Conservation (phyloP, 2,113 vertebrate species). For the Melanostigma gelatinosum region DNA sequence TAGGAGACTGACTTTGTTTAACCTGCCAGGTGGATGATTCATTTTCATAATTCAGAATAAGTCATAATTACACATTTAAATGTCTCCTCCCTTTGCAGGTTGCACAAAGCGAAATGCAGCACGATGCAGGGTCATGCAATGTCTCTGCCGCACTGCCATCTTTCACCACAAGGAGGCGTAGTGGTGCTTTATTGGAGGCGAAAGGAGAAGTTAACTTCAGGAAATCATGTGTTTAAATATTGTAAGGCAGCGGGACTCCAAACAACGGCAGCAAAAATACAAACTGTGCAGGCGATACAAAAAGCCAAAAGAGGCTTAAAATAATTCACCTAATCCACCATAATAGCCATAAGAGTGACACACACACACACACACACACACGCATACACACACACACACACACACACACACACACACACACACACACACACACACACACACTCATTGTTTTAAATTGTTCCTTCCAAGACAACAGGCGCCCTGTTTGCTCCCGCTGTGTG, state of each 20-base stretch:
- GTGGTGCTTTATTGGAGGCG: slow-evolving; percentile 13
- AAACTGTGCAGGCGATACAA: too few relatives aligned
- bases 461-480: background rate
- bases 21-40: too few relatives aligned
- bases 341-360: background rate
- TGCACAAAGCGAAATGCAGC: background rate
- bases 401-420: background rate
- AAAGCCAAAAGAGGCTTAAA: background rate
- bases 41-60: background rate
- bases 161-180: slow-evolving; percentile 60
- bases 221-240: background rate
- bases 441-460: background rate
- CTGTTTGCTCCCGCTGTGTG: background rate
- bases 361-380: too few relatives aligned
- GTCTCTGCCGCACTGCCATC: slow-evolving; percentile 19
- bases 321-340: background rate
- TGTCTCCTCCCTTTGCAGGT: background rate
- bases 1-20: background rate
- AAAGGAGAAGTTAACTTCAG: background rate
- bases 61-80: background rate
- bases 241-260: background rate
- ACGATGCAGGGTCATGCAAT: background rate
- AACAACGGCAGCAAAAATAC: background rate
- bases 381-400: background rate
- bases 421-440: background rate